These are phyloP conservation scores for Plutella xylostella DNA, from an alignment of 2,888 invertebrate species.

Conservation along the genomic window DNA sequence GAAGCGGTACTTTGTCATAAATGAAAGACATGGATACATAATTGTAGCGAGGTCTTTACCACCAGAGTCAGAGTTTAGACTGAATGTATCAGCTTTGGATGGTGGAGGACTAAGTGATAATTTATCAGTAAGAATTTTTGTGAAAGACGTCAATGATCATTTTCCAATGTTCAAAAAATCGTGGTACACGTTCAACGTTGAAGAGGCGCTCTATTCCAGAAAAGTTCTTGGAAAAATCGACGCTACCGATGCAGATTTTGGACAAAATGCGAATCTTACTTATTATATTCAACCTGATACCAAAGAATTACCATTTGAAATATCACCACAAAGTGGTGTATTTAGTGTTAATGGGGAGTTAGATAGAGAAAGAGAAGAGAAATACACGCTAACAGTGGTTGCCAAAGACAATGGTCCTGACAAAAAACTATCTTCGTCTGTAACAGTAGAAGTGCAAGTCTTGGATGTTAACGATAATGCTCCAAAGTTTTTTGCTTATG, in stretches of 20 bases:
- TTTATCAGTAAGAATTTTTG: slow-evolving; percentile 76
- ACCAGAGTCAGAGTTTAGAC: slow-evolving; percentile 79
- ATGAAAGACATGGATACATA: slow-evolving; percentile 80
- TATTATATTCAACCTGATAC: slow-evolving; percentile 71
- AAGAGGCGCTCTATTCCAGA: slow-evolving; percentile 81
- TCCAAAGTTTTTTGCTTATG: slow-evolving; percentile 83
- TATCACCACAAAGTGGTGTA: slow-evolving; percentile 76
- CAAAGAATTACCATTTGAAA: slow-evolving; percentile 74
- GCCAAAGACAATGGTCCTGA: slow-evolving; percentile 79
- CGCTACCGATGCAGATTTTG: slow-evolving; percentile 84
- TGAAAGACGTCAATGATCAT: slow-evolving; percentile 87
- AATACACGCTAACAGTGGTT: slow-evolving; percentile 77
- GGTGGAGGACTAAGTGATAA: slow-evolving; percentile 79
- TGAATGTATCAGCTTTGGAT: slow-evolving; percentile 83
- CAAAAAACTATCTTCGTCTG: slow-evolving; percentile 75
- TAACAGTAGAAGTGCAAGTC: slow-evolving; percentile 84
- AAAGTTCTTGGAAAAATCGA: slow-evolving; percentile 80
- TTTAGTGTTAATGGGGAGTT: slow-evolving; percentile 79
- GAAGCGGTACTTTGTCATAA: slow-evolving; percentile 79
- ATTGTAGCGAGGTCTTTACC: slow-evolving; percentile 77
- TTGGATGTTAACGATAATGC: slow-evolving; percentile 87
- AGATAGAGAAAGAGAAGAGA: slow-evolving; percentile 80
- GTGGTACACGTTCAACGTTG: slow-evolving; percentile 85
- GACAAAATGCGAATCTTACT: slow-evolving; percentile 81
- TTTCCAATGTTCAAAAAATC: slow-evolving; percentile 85